Percentiles rank a stretch among this genome's conserved stretches.
phyloP scores from a whole-genome alignment of 2,797 vertebrate genomes.

The Spondyliosoma cantharus region DNA sequence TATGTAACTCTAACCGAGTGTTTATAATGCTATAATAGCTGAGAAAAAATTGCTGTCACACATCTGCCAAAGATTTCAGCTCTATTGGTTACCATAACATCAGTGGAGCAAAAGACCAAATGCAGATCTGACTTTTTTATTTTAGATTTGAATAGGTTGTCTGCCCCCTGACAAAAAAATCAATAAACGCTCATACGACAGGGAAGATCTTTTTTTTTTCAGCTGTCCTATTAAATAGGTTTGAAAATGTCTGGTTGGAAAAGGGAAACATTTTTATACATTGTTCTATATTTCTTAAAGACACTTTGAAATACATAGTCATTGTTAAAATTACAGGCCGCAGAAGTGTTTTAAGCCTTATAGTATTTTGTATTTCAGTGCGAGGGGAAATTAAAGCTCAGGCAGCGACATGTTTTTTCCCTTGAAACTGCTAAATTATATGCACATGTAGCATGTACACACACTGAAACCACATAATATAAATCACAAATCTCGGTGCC shows the following conservation, averaged over 20 bases:
- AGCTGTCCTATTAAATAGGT: constrained; percentile 9
- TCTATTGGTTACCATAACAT: constrained; percentile 73
- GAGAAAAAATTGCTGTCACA: constrained; percentile 92
- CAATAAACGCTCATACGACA: constrained; percentile 36
- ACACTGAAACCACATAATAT: constrained; percentile 62
- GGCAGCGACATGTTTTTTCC: not conserved
- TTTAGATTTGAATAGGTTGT: constrained; percentile 51
- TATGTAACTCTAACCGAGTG: constrained; percentile 99
- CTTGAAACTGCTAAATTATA: constrained; percentile 41
- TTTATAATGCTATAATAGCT: constrained; percentile 99
- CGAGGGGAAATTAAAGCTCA: constrained; percentile 6
- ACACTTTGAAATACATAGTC: not conserved
- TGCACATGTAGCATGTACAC: constrained; percentile 32
- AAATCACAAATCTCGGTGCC: constrained; percentile 60
- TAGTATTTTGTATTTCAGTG: constrained; percentile 13
- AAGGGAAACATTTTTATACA: not conserved
- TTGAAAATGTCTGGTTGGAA: not conserved
- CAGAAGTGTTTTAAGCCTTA: not conserved
- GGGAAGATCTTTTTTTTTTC: constrained; percentile 14
- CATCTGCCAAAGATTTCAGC: constrained; percentile 93
- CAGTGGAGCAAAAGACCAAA: constrained; percentile 64
- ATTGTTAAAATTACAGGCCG: not conserved
- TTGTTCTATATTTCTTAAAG: not conserved
- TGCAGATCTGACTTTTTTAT: constrained; percentile 64
- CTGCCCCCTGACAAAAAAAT: constrained; percentile 46